A percentile compares a stretch with the other conserved stretches of the same genome.
Conservation (phyloP, 2,888 invertebrate genomes). For the Cyclophora punctaria region DNA sequence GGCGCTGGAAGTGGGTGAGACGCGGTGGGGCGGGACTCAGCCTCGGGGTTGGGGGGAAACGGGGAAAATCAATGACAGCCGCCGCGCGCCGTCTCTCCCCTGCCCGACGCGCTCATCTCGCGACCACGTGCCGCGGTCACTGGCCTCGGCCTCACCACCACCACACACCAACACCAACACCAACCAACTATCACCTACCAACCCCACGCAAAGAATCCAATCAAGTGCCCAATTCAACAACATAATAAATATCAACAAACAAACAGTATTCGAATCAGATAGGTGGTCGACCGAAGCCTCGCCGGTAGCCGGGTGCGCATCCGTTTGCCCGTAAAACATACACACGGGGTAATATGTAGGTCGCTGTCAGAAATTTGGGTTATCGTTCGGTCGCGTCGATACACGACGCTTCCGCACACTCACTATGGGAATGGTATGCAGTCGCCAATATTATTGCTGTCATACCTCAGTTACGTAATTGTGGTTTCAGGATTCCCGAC, state of each 20-base stretch:
- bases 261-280: conserved; percentile 29
- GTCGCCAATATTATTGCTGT: conserved; percentile 48
- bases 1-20: conserved; percentile 75
- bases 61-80: conserved; percentile 75
- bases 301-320: conserved; percentile 36
- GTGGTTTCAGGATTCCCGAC: conserved; percentile 34
- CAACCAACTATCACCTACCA: conserved; percentile 7
- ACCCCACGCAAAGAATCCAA: conserved; percentile 13
- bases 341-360: conserved; percentile 58
- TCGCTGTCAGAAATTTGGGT: conserved; percentile 69
- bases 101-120: conserved; percentile 71
- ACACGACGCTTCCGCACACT: conserved; percentile 62
- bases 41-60: conserved; percentile 54
- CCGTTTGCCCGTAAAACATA: conserved; percentile 51
- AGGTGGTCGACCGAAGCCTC: conserved; percentile 33
- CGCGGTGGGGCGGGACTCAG: conserved; percentile 61
- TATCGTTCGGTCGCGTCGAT: conserved; percentile 68
- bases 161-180: conserved; percentile 22
- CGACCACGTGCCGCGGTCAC: conserved; percentile 72
- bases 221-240: conserved; percentile 13
- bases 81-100: conserved; percentile 72
- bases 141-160: conserved; percentile 52
- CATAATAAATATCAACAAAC: conserved; percentile 34
- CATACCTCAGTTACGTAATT: conserved; percentile 44
- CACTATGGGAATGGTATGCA: conserved; percentile 55